Evolutionary conservation across 1,140 invertebrate species (phyloP), one percentile per base, ranked within the genome.

Genomic region (Ceratina australensis): DNA sequence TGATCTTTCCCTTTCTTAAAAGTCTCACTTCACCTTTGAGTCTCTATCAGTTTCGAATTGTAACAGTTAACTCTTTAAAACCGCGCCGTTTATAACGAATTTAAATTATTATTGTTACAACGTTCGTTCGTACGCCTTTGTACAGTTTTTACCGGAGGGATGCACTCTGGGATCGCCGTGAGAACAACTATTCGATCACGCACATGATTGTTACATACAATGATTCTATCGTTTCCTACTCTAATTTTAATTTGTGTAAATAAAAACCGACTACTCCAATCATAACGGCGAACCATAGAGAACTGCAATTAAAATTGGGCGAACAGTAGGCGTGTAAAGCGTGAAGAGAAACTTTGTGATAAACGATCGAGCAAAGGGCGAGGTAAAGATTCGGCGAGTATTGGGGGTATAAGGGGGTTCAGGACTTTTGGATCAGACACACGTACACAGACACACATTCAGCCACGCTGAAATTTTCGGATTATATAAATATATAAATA

Each of bases 401-500:
- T 7, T 42, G 33, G 33, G 33, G 33, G 33, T 42, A n/a, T n/a
- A 13, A 67, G 71, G 47, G 63, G 61, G 72, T 74, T 54, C 61
- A 79, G 54, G 56, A 75, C 63, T 63, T 76, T 76, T 50, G 20
- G 47, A 50, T 54, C 59, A 28, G 24, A 64, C 15, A 22, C 15
- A 60, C 68, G 42, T 2, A 52, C 42, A 42, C 60, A 54, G n/a
- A n/a, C 60, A 64, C 33, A 60, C 49, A 52, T n/a, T 28, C 50
- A 74, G 42, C 59, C 42, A 74, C 61, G 56, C 65, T 72, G 83
- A 86, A 88, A 74, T 89, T 89, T 88, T 88, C 85, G 86, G 81
- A 87, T 88, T 88, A 88, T 85, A 89, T 84, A 88, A 85, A 86
- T 85, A 79, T 18, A 89, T 84, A 88, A 85, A 86, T 85, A 79